These are phyloP conservation scores for Erannis defoliaria DNA, from an alignment of 2,888 invertebrate genomes.

Conservation along the genomic window DNA sequence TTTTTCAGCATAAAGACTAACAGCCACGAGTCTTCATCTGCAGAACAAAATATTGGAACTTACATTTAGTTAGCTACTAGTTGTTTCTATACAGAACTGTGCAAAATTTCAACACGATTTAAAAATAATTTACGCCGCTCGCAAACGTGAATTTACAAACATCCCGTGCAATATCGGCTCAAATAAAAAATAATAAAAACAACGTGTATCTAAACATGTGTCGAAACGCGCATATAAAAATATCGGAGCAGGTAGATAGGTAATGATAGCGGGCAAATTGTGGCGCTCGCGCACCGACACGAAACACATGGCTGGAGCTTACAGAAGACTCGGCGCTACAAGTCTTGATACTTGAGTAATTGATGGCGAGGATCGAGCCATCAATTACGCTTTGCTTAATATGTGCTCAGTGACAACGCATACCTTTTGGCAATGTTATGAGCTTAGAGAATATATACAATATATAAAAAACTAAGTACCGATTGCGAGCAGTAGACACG, in stretches of 20 bases:
- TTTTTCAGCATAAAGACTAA: too few relatives aligned
- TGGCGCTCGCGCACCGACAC: constrained; percentile 71
- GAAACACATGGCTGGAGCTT: constrained; percentile 77
- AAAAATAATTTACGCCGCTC: constrained; percentile 11
- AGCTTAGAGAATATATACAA: too few relatives aligned
- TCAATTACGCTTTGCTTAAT: too few relatives aligned
- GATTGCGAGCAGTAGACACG: too few relatives aligned
- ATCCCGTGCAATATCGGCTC: constrained; percentile 44
- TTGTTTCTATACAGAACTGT: neutral
- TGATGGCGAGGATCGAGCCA: neutral
- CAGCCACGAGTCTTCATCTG: neutral
- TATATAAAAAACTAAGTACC: too few relatives aligned
- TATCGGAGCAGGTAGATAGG: constrained; percentile 73
- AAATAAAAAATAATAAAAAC: constrained; percentile 47
- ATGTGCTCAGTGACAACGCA: too few relatives aligned
- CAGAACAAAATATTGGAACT: neutral
- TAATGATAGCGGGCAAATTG: constrained; percentile 73
- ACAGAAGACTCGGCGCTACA: constrained; percentile 42
- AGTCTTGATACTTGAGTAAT: constrained; percentile 54
- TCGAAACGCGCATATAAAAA: constrained; percentile 74
- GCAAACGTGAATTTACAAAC: constrained; percentile 29
- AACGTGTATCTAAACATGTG: constrained; percentile 46
- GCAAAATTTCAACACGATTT: neutral
- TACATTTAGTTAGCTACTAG: neutral
- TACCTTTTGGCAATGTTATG: too few relatives aligned